Base-by-base conservation (phyloP, 2,113 vertebrate species). In the Nesoenas mayeri region DNA sequence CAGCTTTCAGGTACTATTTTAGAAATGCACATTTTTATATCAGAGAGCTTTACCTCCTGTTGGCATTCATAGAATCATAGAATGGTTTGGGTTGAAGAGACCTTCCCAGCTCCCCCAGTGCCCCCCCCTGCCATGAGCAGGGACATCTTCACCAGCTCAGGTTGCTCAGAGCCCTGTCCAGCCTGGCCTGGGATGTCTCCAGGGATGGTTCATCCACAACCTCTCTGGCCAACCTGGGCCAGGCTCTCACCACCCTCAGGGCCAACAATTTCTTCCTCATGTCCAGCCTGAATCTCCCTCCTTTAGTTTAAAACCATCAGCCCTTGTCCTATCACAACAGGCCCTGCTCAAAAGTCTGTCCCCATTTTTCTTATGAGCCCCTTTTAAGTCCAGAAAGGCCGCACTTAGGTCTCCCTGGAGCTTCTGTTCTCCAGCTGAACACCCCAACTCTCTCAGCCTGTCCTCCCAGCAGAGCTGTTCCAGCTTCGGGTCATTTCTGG, bases 361-460 rank as follows among this genome's bases (percentile, higher is more conserved):
- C 44, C 44, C 17, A 44, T 44, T 17, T 44, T 44, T 44, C 16
- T 44, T 44, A 18, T 38, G 38, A 14, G 7, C 5, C 44, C 22
- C 6, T 6, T 29, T 29, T 6, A 60, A 15, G 22, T 9, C 16
- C 3, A 51, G 31, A 5, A 11, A 36, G 53, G 34, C 34, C 2
- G 5, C 28, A 4, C 0, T 15, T 51, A 42, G 9, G 8, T 65
- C 13, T 42, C 20, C 44, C 21, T 0, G 0, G 4, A 65, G 24
- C 15, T 38, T 75, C 28, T 40, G 12, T 67, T 51, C 72, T 48
- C 16, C 20, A 12, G 47, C 38, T 75, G 54, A 75, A 40, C 36
- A 12, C 4, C 8, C 6, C 48, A 62, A 3, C 12, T 47, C 20
- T 17, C 32, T 8, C 36, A 79, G 42, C 38, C 44, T 47, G 2